Evolutionary conservation across 2,888 invertebrate genomes (phyloP), one percentile per base, ranked within the genome.

Genomic region (Thera obeliscata): DNA sequence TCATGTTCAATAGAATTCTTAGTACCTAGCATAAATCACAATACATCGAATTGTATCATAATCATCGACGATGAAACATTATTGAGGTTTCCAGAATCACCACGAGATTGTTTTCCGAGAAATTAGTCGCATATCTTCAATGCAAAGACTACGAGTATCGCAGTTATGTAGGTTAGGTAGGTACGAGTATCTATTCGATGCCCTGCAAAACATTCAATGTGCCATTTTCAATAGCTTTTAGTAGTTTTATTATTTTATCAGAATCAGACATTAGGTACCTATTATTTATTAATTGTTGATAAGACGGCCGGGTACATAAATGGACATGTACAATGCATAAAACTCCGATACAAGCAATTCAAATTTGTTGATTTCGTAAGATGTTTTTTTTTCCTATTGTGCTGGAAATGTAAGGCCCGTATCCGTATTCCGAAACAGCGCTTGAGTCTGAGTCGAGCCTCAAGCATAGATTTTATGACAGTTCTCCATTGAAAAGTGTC

Each of bases 131-230:
- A 60, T 46, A 61, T 48, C 52, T 46, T 43, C 56, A 49, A 64
- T 60, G 56, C 63, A 50, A 63, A 46, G 58, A 55, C 9, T 49
- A 50, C 41, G 60, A 60, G 56, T 43, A 49, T 55, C 12, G 48
- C 50, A 61, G 56, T 56, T 65, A 65, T 6, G 36, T 62, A 38
- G 7, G 36, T 33, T 55, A 64, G n/a, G 52, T 7, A 54, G 46
- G 22, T 22, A 22, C 22, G 22, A 22, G 46, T 56, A 49, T 35
- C 5, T 49, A 61, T 22, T 55, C 41, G 9, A 22, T 59, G 36
- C 43, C 56, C 54, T 59, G 56, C 38, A 62, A 52, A 66, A 66
- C 72, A 71, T 68, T 70, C 72, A 66, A 70, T 71, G 57, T 61
- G 56, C 64, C 49, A 66, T 64, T 63, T 66, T 63, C 43, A 60